A percentile compares a stretch with the other conserved stretches of the same genome.
These are phyloP conservation scores for Odontocolon sp. DNA, from an alignment of 2,888 invertebrate species.

Conservation along the genomic window DNA sequence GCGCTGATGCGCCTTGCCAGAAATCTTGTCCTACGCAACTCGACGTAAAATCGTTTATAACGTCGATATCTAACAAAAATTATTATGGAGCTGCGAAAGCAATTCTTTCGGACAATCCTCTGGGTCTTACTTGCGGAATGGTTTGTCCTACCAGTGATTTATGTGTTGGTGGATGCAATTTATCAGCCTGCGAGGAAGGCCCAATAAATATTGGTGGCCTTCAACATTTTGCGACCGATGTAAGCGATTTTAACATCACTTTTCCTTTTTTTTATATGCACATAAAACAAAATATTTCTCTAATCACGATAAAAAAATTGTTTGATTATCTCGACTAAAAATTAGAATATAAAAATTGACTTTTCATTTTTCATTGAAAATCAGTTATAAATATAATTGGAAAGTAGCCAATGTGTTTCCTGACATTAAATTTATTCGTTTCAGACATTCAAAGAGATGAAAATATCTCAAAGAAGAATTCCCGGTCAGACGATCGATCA, in stretches of 20 bases:
- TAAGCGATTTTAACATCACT: constrained; percentile 75
- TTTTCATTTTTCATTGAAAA: background rate
- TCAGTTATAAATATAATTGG: background rate
- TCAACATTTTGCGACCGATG: constrained; percentile 98
- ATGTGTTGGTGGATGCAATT: constrained; percentile 98
- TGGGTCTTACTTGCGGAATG: constrained; percentile 98
- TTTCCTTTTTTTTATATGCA: background rate
- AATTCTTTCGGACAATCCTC: constrained; percentile 98
- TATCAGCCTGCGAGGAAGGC: constrained; percentile 97
- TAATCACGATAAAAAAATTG: no score
- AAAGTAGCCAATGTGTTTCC: background rate
- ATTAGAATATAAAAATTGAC: no score
- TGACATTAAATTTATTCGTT: constrained; percentile 33
- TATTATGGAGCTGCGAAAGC: constrained; percentile 98
- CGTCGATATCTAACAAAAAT: constrained; percentile 98
- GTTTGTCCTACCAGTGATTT: constrained; percentile 99
- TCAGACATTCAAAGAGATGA: constrained; percentile 96
- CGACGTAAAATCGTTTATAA: constrained; percentile 98
- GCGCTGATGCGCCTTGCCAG: constrained; percentile 98
- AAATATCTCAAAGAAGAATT: constrained; percentile 92
- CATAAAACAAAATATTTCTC: no score
- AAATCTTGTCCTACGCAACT: constrained; percentile 99
- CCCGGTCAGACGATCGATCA: constrained; percentile 83
- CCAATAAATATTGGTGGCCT: constrained; percentile 99
- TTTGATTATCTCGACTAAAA: no score